These are phyloP conservation scores for Eriosoma lanigerum DNA, from an alignment of 1,140 invertebrate species.

Conservation along the genomic window DNA sequence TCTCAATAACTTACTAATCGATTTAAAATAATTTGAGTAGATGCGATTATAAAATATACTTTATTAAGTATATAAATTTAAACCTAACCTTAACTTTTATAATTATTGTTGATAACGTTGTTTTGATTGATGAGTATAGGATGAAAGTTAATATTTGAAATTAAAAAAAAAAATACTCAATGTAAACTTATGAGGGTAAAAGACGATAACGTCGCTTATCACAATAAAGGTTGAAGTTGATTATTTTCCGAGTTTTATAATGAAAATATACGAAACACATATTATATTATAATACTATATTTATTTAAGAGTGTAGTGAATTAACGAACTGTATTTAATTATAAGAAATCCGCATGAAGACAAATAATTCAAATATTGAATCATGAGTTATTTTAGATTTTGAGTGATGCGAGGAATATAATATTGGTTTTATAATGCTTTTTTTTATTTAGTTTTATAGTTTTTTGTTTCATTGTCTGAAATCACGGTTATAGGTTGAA, in stretches of 20 bases:
- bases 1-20: background rate
- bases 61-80: too few relatives aligned
- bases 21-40: background rate
- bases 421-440: too few relatives aligned
- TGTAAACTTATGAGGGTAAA: background rate
- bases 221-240: background rate
- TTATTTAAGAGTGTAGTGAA: background rate
- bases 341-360: background rate
- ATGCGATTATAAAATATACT: background rate
- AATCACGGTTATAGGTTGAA: too few relatives aligned
- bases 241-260: slow-evolving; percentile 7
- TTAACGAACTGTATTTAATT: slow-evolving; percentile 6
- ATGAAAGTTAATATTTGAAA: background rate
- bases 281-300: background rate
- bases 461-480: too few relatives aligned
- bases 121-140: slow-evolving; percentile 16
- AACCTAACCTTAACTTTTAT: too few relatives aligned
- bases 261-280: background rate
- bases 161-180: background rate
- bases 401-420: too few relatives aligned
- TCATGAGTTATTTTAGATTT: too few relatives aligned
- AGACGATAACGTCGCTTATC: background rate
- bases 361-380: too few relatives aligned
- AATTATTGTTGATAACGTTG: slow-evolving; percentile 8
- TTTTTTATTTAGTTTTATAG: too few relatives aligned